phyloP scores from a whole-genome alignment of 2,113 vertebrate species.

The Myrmophylax atrothorax region DNA sequence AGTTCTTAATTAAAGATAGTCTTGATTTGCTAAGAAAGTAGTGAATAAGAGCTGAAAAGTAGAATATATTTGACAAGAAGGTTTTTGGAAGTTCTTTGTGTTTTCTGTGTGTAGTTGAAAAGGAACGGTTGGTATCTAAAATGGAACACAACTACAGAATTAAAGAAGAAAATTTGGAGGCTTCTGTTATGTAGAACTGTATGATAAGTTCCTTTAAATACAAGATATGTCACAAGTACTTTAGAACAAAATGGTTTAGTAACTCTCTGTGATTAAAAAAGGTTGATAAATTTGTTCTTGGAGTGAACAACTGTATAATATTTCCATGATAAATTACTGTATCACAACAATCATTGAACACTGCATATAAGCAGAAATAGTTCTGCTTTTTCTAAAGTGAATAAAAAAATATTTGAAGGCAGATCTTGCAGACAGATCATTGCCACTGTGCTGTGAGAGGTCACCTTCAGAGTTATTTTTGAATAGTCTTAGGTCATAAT shows the following conservation, averaged over 20 bases:
- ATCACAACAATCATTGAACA: neutral
- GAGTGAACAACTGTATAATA: neutral
- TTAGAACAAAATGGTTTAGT: neutral
- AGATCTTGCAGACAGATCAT: neutral
- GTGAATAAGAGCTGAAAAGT: neutral
- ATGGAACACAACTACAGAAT: neutral
- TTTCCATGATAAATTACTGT: neutral
- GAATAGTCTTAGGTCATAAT: neutral
- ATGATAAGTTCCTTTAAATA: neutral
- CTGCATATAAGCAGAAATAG: neutral
- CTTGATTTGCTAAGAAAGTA: neutral
- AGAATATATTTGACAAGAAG: neutral
- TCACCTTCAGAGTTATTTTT: constrained; percentile 21
- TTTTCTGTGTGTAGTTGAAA: neutral
- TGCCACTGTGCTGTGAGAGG: neutral
- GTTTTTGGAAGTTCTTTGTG: neutral
- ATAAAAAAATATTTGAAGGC: neutral
- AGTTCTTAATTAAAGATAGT: neutral
- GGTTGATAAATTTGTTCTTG: neutral
- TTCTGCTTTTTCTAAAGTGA: neutral
- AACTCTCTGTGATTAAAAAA: neutral
- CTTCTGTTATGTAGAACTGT: neutral
- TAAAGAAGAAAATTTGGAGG: neutral
- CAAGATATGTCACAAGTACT: neutral
- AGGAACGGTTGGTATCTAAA: neutral